Evolutionary conservation across 2,113 vertebrate species (phyloP).

Genomic region (Bothrops jararaca): DNA sequence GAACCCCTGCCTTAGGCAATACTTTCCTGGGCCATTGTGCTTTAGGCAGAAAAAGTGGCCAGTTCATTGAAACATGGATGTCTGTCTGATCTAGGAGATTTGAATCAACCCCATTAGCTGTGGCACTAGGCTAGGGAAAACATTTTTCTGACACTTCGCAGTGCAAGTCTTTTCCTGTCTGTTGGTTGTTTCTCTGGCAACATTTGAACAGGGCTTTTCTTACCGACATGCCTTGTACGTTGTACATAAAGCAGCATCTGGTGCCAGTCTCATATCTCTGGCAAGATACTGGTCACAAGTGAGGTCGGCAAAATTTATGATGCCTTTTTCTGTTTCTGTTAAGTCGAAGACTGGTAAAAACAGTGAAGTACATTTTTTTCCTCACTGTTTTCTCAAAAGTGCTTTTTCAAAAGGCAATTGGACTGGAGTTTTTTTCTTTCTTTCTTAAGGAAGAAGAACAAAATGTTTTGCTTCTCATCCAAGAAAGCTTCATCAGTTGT

Average conservation of each 20-base stretch:
- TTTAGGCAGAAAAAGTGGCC: not conserved
- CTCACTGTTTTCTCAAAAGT: not conserved
- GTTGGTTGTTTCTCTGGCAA: not conserved
- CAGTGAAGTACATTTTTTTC: not conserved
- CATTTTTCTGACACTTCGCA: not conserved
- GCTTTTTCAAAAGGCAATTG: not conserved
- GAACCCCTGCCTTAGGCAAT: too few relatives aligned
- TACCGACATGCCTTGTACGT: not conserved
- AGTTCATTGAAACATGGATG: not conserved
- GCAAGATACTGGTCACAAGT: not conserved
- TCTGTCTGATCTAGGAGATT: not conserved
- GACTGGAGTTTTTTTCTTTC: not conserved
- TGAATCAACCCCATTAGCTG: not conserved
- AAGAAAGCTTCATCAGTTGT: not conserved
- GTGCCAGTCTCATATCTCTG: not conserved
- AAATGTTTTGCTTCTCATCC: not conserved
- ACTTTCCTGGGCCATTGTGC: not conserved
- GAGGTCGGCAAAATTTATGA: not conserved
- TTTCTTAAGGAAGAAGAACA: not conserved
- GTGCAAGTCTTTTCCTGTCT: not conserved
- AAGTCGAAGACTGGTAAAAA: not conserved
- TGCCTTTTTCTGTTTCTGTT: not conserved
- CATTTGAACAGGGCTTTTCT: not conserved
- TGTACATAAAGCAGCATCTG: not conserved
- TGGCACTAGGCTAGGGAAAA: not conserved